Percentiles rank a stretch among this genome's conserved stretches.
Conservation (phyloP, 2,888 invertebrate genomes). For the Linnaemya tessellans region DNA sequence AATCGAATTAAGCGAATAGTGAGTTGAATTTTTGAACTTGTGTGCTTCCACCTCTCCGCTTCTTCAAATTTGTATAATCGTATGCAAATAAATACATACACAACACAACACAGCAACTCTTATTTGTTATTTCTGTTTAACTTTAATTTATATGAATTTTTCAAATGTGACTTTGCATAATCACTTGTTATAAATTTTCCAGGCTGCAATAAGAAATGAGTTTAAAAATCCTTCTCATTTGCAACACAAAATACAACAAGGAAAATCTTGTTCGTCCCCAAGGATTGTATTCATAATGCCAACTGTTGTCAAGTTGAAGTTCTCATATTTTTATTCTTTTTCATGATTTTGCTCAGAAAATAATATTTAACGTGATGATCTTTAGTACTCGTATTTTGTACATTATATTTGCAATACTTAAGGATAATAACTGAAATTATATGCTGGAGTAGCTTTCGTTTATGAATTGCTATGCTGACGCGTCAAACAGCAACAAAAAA, state of each 20-base stretch:
- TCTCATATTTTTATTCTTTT: constrained; percentile 47
- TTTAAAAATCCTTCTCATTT: constrained; percentile 55
- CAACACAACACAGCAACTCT: constrained; percentile 11
- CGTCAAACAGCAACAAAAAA: constrained; percentile 72
- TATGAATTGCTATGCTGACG: constrained; percentile 79
- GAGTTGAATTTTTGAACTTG: neutral
- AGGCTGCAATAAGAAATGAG: constrained; percentile 52
- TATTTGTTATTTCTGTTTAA: constrained; percentile 35
- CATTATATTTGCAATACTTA: constrained; percentile 47
- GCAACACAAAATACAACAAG: constrained; percentile 34
- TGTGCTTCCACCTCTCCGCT: neutral
- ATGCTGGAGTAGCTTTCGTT: constrained; percentile 75
- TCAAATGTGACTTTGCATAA: constrained; percentile 76
- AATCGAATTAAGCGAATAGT: neutral
- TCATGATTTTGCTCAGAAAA: constrained; percentile 48
- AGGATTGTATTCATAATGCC: constrained; percentile 48
- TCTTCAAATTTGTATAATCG: neutral
- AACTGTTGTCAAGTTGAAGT: constrained; percentile 55
- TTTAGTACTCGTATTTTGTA: constrained; percentile 48
- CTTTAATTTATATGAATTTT: constrained; percentile 70
- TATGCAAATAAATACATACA: neutral
- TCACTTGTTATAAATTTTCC: constrained; percentile 73
- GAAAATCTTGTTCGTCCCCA: constrained; percentile 15
- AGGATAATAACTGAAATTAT: constrained; percentile 72
- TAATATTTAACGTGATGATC: constrained; percentile 71